Conservation (phyloP, 2,888 invertebrate genomes). For the Cantharis rustica region DNA sequence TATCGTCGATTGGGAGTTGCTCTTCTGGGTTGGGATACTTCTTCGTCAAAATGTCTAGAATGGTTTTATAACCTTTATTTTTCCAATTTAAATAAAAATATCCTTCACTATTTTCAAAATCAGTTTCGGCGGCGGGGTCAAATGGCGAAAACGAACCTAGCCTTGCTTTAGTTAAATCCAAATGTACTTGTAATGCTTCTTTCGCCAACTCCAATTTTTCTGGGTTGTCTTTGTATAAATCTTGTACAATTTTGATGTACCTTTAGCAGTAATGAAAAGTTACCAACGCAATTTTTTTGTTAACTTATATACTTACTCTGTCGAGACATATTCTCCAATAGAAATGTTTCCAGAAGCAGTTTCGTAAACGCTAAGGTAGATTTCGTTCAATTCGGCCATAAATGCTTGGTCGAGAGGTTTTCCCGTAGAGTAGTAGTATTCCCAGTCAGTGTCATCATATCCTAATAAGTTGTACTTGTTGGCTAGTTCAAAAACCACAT, state of each 20-base stretch:
- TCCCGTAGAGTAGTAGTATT: conserved; percentile 45
- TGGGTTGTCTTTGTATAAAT: not conserved
- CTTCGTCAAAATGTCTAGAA: conserved; percentile 68
- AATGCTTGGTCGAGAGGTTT: conserved; percentile 39
- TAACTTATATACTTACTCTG: conserved; percentile 39
- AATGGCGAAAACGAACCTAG: conserved; percentile 66
- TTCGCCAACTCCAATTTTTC: not conserved
- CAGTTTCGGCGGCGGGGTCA: conserved; percentile 69
- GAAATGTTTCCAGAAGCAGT: conserved; percentile 36
- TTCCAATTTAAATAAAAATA: conserved; percentile 67
- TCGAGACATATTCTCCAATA: conserved; percentile 47
- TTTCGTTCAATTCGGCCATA: conserved; percentile 39
- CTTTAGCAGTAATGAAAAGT: not conserved
- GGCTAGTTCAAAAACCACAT: conserved; percentile 47
- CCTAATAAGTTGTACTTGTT: conserved; percentile 45
- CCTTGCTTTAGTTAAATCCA: not conserved
- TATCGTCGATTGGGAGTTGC: conserved; percentile 43
- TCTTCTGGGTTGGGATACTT: conserved; percentile 42
- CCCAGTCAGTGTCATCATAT: conserved; percentile 12
- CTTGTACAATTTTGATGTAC: not conserved
- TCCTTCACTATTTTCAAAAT: conserved; percentile 57
- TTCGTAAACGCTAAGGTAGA: conserved; percentile 40
- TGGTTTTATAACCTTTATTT: conserved; percentile 67
- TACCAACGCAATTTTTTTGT: not conserved
- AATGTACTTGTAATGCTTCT: not conserved